phyloP scores from a whole-genome alignment of 2,797 vertebrate species.

The Notoglanidium macrostoma region DNA sequence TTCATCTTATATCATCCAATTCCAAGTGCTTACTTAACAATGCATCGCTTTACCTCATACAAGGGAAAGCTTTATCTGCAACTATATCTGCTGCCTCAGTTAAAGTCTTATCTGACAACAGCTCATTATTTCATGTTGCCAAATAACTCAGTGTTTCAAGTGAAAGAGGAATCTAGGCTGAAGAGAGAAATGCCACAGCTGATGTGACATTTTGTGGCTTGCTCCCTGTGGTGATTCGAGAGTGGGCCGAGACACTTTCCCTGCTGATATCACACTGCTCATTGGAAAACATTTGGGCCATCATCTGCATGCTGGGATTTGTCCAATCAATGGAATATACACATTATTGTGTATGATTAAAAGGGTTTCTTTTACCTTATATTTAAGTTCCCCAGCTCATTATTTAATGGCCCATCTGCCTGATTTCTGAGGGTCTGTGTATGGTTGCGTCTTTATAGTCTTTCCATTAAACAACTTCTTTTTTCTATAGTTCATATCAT shows the following conservation, averaged over 20 bases:
- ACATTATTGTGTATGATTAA: neutral
- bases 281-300: conserved; percentile 46
- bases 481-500: neutral
- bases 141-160: conserved; percentile 48
- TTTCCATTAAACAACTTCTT: neutral
- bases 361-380: neutral
- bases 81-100: conserved; percentile 56
- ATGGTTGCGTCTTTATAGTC: neutral
- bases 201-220: conserved; percentile 59
- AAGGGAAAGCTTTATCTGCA: conserved; percentile 56
- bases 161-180: conserved; percentile 35
- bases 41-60: conserved; percentile 15
- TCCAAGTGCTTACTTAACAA: conserved; percentile 55
- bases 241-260: conserved; percentile 32
- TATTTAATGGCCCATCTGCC: neutral
- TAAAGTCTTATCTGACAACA: conserved; percentile 62
- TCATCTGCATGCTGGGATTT: conserved; percentile 23
- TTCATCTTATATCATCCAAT: conserved; percentile 26
- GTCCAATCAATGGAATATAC: neutral
- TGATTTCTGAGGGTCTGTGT: neutral
- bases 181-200: conserved; percentile 62
- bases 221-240: conserved; percentile 43
- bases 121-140: conserved; percentile 56
- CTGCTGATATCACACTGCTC: conserved; percentile 48
- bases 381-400: neutral